Percentiles rank a stretch among this genome's conserved stretches.
These are phyloP conservation scores for Drosophila willistoni DNA, from an alignment of 1,140 invertebrate genomes.

Conservation along the genomic window DNA sequence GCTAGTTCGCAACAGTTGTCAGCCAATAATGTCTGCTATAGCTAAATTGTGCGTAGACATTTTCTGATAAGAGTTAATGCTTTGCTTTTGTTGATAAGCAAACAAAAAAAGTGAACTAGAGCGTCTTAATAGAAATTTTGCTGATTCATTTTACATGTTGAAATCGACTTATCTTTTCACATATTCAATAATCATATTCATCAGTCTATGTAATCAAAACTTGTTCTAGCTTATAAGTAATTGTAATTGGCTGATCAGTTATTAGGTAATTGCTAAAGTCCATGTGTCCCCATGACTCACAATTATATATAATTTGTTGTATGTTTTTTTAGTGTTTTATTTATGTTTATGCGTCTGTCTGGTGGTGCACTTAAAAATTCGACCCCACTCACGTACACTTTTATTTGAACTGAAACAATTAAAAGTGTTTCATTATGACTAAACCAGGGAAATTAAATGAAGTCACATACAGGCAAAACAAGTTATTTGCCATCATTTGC, in stretches of 20 bases:
- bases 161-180: constrained; percentile 4
- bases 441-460: neutral
- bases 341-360: neutral
- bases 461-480: neutral
- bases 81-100: neutral
- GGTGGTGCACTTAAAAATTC: neutral
- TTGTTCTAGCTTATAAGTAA: neutral
- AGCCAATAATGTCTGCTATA: neutral
- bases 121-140: neutral
- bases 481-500: neutral
- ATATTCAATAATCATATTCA: neutral
- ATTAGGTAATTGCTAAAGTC: neutral
- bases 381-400: constrained; percentile 1
- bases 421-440: neutral
- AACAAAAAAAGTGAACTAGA: neutral
- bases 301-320: neutral
- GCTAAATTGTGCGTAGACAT: neutral
- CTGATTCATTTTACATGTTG: neutral
- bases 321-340: neutral
- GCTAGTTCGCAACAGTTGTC: constrained; percentile 8
- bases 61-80: constrained; percentile 3
- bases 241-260: neutral
- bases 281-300: neutral
- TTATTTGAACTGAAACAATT: neutral
- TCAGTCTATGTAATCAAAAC: neutral